phyloP scores from a whole-genome alignment of 2,113 vertebrate genomes.

The Syrrhaptes paradoxus region DNA sequence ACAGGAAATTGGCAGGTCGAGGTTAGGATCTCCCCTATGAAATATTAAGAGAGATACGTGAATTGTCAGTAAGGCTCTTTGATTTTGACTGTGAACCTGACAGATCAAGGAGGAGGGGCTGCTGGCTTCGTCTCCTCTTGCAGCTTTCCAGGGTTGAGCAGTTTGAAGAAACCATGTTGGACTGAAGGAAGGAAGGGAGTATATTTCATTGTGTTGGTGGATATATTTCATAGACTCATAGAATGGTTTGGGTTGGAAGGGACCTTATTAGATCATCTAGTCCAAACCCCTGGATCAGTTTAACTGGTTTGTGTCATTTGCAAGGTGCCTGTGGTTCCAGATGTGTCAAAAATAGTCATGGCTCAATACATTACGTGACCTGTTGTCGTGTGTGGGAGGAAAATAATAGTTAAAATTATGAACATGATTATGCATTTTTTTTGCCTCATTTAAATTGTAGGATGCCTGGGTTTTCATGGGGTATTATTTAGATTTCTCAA shows the following conservation, averaged over 20 bases:
- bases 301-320: background rate
- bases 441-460: background rate
- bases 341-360: background rate
- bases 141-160: background rate
- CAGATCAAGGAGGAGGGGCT: background rate
- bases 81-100: background rate
- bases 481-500: background rate
- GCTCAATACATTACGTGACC: background rate
- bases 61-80: background rate
- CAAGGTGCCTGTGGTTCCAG: background rate
- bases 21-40: background rate
- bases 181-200: background rate
- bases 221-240: background rate
- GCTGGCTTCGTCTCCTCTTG: background rate
- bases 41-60: background rate
- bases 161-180: background rate
- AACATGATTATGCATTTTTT: background rate
- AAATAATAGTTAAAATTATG: background rate
- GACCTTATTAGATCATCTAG: too few species aligned
- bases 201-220: background rate
- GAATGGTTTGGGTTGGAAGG: too few species aligned
- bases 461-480: background rate
- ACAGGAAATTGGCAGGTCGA: background rate
- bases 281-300: background rate
- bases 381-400: background rate